Evolutionary conservation across 2,797 vertebrate species (phyloP).

Genomic region (Gadopsis marmoratus): DNA sequence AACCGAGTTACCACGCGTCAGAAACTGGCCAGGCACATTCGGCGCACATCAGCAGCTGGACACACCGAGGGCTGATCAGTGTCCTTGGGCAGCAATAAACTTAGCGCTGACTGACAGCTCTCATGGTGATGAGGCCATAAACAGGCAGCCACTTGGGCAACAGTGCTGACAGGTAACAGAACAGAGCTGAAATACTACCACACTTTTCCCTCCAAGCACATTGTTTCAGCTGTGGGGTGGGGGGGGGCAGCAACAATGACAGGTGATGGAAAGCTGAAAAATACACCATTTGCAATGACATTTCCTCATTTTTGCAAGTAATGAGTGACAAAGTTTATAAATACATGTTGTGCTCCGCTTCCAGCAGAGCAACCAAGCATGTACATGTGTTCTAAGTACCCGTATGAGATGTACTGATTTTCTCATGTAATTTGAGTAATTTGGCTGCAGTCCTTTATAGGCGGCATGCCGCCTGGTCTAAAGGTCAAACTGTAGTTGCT

Average conservation of each 20-base stretch:
- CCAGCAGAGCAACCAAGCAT: not conserved
- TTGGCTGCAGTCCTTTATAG: not conserved
- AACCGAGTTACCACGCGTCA: not conserved
- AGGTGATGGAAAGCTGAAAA: slow-evolving; percentile 21
- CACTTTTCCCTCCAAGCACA: no score
- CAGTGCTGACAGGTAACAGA: not conserved
- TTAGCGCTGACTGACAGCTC: slow-evolving; percentile 14
- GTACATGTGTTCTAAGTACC: not conserved
- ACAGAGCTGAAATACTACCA: no score
- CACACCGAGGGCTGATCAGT: not conserved
- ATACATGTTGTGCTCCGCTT: not conserved
- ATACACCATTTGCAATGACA: not conserved
- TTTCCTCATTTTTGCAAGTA: not conserved
- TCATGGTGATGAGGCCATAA: slow-evolving; percentile 19
- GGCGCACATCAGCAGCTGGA: not conserved
- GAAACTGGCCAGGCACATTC: not conserved
- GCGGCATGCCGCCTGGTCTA: not conserved
- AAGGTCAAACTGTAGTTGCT: slow-evolving; percentile 13
- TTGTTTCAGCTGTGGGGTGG: not conserved
- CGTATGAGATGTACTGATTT: not conserved
- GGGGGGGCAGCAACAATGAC: not conserved
- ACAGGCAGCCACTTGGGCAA: not conserved
- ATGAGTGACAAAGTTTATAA: not conserved
- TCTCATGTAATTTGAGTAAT: not conserved
- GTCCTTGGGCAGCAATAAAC: not conserved